Conservation (phyloP, 2,888 invertebrate genomes). For the Stegophylla sp. region DNA sequence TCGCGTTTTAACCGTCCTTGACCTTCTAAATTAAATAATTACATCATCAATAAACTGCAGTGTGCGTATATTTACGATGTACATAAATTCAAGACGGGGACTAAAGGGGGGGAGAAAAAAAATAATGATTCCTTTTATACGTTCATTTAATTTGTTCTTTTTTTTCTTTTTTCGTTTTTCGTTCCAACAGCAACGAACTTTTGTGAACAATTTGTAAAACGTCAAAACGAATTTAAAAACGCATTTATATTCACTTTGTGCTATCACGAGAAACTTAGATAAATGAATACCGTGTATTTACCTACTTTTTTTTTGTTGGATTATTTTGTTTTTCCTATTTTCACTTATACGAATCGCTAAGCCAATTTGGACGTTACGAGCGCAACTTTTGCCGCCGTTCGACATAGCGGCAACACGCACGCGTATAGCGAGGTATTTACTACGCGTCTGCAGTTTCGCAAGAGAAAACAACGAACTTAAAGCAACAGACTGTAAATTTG, state of each 20-base stretch:
- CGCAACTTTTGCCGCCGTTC: background rate
- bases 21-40: background rate
- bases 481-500: background rate
- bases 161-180: background rate
- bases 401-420: background rate
- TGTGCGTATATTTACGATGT: too few relatives aligned
- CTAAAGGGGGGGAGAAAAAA: background rate
- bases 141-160: background rate
- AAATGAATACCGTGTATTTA: conserved; percentile 4
- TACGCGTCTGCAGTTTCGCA: background rate
- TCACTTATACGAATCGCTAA: background rate
- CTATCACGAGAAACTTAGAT: background rate
- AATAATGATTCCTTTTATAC: background rate
- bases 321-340: background rate
- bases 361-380: background rate
- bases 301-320: background rate
- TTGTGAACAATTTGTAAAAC: background rate
- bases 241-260: conserved; percentile 22
- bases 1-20: background rate
- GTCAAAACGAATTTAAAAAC: conserved; percentile 21
- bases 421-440: background rate
- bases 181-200: background rate
- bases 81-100: too few relatives aligned
- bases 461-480: background rate
- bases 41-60: background rate